Evolutionary conservation across 1,140 invertebrate species (phyloP).

Genomic region (Hypothenemus hampei): DNA sequence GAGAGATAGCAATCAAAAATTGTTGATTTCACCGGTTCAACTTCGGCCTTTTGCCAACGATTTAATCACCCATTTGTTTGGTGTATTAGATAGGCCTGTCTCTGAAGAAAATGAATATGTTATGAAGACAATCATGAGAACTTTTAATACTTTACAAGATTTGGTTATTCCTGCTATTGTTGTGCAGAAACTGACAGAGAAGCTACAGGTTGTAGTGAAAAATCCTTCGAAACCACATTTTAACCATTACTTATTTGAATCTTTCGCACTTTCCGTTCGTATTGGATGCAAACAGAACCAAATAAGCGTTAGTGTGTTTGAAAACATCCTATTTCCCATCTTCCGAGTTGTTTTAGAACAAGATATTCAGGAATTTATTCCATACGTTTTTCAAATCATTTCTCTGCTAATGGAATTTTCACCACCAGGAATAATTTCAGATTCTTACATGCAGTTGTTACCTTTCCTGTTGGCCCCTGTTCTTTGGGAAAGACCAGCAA

Average conservation of each 20-base stretch:
- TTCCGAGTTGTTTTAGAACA: constrained; percentile 90
- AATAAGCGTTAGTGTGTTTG: constrained; percentile 79
- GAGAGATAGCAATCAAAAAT: constrained; percentile 51
- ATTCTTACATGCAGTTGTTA: constrained; percentile 84
- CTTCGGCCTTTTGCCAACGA: constrained; percentile 58
- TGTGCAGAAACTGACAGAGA: constrained; percentile 75
- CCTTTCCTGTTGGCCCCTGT: constrained; percentile 81
- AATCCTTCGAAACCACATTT: constrained; percentile 96
- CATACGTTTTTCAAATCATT: constrained; percentile 96
- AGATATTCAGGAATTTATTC: constrained; percentile 95
- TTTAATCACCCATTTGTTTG: constrained; percentile 72
- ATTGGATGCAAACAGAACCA: constrained; percentile 81
- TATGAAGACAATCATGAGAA: constrained; percentile 95
- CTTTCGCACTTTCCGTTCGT: constrained; percentile 79
- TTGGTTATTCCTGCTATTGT: constrained; percentile 74
- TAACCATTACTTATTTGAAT: constrained; percentile 97
- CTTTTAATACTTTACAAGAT: constrained; percentile 76
- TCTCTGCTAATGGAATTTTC: constrained; percentile 82
- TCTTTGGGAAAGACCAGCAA: constrained; percentile 88
- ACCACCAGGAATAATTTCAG: constrained; percentile 55
- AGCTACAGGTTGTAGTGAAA: constrained; percentile 78
- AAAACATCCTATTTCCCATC: constrained; percentile 85
- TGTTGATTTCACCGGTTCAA: constrained; percentile 55
- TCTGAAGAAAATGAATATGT: constrained; percentile 94
- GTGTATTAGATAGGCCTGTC: constrained; percentile 61